Base-by-base conservation (phyloP, 2,797 vertebrate genomes). In the Poecilia wingei region DNA sequence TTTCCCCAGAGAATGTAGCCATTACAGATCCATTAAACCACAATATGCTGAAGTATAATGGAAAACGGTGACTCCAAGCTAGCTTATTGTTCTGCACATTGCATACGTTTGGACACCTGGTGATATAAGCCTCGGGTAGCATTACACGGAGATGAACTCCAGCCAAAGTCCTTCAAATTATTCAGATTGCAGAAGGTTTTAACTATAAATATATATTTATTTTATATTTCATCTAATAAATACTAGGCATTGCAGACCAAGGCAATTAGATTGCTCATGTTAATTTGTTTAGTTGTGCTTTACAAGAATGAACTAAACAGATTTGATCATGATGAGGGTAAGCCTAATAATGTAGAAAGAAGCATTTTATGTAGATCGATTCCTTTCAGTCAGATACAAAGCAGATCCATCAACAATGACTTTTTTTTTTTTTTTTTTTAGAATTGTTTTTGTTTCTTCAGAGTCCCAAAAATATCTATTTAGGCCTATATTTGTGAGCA, bases 11-110 rank as follows among this genome's bases (percentile, higher is more conserved):
- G 70, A 49, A 77, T 85, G 25, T 41, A 82, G 59, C 78, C 79
- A 59, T 85, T 57, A 68, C 84, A 68, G 74, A 83, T 78, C 85
- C 72, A 51, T 80, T 84, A 79, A 77, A 73, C 72, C 68, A 36
- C 57, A 77, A 79, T 25, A 41, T 18, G 31, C 64, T 68, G 3
- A 41, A 5, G 31, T 43, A 69, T 5, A 25, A 36, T 66, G 33
- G 36, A 68, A 41, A 43, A 43, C 1, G 43, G 39, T 13, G 39
- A 66, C 33, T 39, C 28, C 39, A 25, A 25, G 10, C 20, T 25
- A 3, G 7, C 36, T 41, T 16, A 68, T 12, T 39, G 64, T 20
- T 68, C 16, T 64, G 16, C 59, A 61, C 13, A 36, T 20, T 36
- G 33, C 33, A 33, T 33, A 31, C 1, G 31, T 33, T 64, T 64